phyloP scores from a whole-genome alignment of 2,797 vertebrate species.

The Naso thynnoides region DNA sequence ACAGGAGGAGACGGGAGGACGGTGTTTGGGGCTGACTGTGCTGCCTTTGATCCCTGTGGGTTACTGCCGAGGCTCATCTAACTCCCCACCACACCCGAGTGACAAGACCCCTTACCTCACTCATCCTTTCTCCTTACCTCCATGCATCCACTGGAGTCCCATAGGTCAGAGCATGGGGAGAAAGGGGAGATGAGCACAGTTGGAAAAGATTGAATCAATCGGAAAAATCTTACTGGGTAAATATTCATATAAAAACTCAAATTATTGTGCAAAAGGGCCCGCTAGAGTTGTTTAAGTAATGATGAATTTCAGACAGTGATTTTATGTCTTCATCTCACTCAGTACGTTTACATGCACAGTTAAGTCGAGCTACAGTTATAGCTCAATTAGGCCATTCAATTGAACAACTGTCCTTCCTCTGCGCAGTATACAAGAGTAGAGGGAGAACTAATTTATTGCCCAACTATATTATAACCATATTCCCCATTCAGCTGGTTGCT shows the following conservation, averaged over 20 bases:
- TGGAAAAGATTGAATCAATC: not conserved
- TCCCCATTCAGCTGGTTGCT: no score
- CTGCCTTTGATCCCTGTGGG: constrained; percentile 62
- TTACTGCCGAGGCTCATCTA: constrained; percentile 59
- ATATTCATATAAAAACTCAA: constrained; percentile 27
- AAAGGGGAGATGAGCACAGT: constrained; percentile 3
- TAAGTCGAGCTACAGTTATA: no score
- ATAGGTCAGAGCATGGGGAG: constrained; percentile 11
- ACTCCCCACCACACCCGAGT: constrained; percentile 53
- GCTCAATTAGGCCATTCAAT: no score
- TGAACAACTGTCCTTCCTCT: no score
- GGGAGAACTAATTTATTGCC: no score
- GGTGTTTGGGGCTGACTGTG: constrained; percentile 65
- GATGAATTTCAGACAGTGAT: constrained; percentile 7
- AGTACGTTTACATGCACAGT: no score
- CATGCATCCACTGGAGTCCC: constrained; percentile 24
- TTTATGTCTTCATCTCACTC: constrained; percentile 23
- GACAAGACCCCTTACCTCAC: constrained; percentile 49
- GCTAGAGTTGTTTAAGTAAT: constrained; percentile 6
- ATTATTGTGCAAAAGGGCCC: constrained; percentile 3
- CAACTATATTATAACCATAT: no score
- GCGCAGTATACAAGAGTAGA: no score
- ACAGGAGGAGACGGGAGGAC: constrained; percentile 36
- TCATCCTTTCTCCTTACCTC: constrained; percentile 32
- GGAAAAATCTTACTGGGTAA: not conserved